Evolutionary conservation across 2,888 invertebrate genomes (phyloP), one percentile per base, ranked within the genome.

Genomic region (Callimorpha dominula): DNA sequence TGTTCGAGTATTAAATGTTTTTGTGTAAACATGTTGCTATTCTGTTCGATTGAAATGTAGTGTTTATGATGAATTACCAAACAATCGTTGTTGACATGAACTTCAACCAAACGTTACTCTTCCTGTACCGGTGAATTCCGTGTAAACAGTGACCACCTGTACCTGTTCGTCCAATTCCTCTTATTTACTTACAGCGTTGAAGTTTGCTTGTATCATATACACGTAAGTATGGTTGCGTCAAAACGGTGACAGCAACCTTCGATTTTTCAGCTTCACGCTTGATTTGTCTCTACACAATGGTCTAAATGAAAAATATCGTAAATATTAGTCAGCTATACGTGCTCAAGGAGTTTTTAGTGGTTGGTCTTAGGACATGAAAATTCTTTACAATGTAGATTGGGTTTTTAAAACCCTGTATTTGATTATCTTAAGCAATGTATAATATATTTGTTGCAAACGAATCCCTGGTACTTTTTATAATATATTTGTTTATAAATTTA

Each of bases 1-100:
- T 64, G 72, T 72, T 62, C 68, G n/a, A 66, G 40, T 17, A 42
- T 50, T 42, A 46, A 65, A 65, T 65, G 12, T n/a, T 54, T 62
- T 46, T 42, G 14, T 31, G 54, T 65, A 50, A 63, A 70, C n/a
- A n/a, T 40, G 42, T 52, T 52, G 43, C 62, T 20, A 65, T 57
- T 70, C 42, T 15, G 31, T 42, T 14, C 46, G 49, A 57, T 65
- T 71, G 12, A 46, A 71, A 65, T 60, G 65, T 65, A 14, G 52
- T 65, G 64, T 46, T 54, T 20, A 64, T 43, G 14, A 43, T 43
- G 49, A 73, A 64, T 64, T 60, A 68, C 57, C 14, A 57, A 68
- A 62, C 64, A 71, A 65, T 73, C 17, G 75, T 71, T 86, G 80
- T 86, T 83, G 82, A 81, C 81, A 79, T 85, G 84, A 86, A 86